A percentile compares a stretch with the other conserved stretches of the same genome.
These are phyloP conservation scores for Pithys albifrons DNA, from an alignment of 2,113 vertebrate species.

Conservation along the genomic window DNA sequence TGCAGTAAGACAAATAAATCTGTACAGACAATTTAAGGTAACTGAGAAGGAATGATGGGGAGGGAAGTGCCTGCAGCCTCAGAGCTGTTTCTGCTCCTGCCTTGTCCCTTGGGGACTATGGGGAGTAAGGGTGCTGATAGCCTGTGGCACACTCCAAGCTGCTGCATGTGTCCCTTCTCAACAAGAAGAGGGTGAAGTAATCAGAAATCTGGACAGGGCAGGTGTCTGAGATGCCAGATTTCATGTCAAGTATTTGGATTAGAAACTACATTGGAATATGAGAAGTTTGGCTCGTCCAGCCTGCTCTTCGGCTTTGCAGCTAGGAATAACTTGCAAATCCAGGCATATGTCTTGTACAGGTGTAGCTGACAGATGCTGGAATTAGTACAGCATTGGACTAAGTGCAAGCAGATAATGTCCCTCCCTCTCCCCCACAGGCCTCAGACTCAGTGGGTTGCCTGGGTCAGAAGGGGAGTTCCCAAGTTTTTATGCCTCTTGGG, in stretches of 20 bases:
- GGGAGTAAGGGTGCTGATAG: not conserved
- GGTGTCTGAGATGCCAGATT: not conserved
- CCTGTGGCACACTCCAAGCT: not conserved
- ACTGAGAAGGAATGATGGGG: not conserved
- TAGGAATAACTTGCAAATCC: not conserved
- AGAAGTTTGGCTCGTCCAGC: not conserved
- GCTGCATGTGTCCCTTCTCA: not conserved
- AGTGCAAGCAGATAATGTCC: not conserved
- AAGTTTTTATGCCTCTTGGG: not conserved
- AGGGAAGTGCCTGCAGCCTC: not conserved
- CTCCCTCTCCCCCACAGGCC: not conserved
- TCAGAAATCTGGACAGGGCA: not conserved
- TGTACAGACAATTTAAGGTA: not conserved
- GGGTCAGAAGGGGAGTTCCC: not conserved
- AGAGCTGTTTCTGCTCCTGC: not conserved
- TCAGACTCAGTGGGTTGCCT: not conserved
- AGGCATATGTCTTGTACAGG: not conserved
- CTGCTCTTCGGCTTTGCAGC: not conserved
- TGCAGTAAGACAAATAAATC: not conserved
- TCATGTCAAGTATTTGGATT: not conserved
- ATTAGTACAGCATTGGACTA: not conserved
- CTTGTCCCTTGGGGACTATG: not conserved
- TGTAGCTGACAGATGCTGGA: not conserved
- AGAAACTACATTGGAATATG: not conserved
- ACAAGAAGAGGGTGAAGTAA: not conserved